Evolutionary conservation across 2,888 invertebrate species (phyloP).

Genomic region (Odontothrips loti): DNA sequence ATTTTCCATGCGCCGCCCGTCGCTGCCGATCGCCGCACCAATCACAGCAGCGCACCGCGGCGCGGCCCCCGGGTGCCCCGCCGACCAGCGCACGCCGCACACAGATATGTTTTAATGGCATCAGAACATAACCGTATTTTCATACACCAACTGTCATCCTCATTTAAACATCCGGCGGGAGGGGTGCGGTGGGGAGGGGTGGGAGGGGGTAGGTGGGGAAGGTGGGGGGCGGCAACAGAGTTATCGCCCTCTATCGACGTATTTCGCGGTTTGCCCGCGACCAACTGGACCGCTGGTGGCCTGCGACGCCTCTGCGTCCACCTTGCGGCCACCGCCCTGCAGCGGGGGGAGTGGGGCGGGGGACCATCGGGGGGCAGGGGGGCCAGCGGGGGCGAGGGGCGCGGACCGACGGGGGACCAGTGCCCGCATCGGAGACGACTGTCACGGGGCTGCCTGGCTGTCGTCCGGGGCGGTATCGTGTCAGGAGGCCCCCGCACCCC

Average conservation of each 20-base stretch:
- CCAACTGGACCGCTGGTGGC: neutral
- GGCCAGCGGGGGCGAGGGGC: too few species aligned
- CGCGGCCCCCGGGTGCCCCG: neutral
- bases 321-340: too few species aligned
- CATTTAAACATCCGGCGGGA: neutral
- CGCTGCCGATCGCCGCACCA: neutral
- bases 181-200: neutral
- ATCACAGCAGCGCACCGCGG: too few species aligned
- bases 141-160: conserved; percentile 4
- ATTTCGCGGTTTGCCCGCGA: conserved; percentile 3
- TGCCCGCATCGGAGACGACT: too few species aligned
- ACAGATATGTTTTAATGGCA: neutral
- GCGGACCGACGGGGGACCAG: too few species aligned
- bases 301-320: too few species aligned
- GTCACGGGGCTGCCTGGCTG: too few species aligned
- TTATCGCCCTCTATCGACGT: neutral
- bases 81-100: neutral
- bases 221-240: neutral
- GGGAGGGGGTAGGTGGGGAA: neutral
- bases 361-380: too few species aligned
- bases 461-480: too few species aligned
- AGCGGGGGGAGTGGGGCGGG: too few species aligned
- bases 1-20: neutral
- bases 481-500: too few species aligned
- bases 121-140: conserved; percentile 6